phyloP scores from a whole-genome alignment of 1,140 invertebrate genomes.

The Holcopasites calliopsidis region DNA sequence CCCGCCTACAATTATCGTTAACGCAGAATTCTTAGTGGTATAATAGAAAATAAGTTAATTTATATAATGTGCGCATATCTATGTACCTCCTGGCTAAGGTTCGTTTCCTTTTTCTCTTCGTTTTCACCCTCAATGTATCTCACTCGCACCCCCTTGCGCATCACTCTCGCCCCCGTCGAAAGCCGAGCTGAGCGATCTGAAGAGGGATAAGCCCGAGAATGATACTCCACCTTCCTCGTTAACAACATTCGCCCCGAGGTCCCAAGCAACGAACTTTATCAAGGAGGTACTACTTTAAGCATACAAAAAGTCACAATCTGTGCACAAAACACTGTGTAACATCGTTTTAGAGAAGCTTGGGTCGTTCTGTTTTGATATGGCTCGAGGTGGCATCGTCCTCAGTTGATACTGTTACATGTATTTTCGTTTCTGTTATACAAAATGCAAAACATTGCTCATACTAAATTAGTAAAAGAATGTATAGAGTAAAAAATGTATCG shows the following conservation, averaged over 20 bases:
- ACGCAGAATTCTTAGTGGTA: background rate
- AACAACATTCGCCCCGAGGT: too few relatives aligned
- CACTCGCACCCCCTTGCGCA: too few relatives aligned
- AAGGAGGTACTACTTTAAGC: too few relatives aligned
- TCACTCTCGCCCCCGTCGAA: too few relatives aligned
- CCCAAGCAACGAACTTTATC: too few relatives aligned
- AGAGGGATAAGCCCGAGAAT: too few relatives aligned
- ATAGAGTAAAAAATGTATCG: background rate
- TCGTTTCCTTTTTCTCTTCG: too few relatives aligned
- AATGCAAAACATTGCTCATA: background rate
- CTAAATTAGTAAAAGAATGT: background rate
- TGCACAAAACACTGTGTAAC: constrained; percentile 19
- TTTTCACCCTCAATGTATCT: too few relatives aligned
- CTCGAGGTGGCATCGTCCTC: background rate
- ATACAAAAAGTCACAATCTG: constrained; percentile 41
- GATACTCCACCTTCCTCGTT: too few relatives aligned
- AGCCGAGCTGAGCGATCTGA: too few relatives aligned
- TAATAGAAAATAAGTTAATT: constrained; percentile 7
- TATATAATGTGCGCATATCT: constrained; percentile 3
- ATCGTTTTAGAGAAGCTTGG: constrained; percentile 24
- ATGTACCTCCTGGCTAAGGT: too few relatives aligned
- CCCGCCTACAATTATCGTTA: background rate
- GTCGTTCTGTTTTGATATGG: constrained; percentile 12
- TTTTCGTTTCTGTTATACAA: too few relatives aligned
- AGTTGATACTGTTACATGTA: background rate